Percentiles rank a stretch among this genome's conserved stretches.
These are phyloP conservation scores for Bostrychus sinensis DNA, from an alignment of 2,113 vertebrate species.

Conservation along the genomic window DNA sequence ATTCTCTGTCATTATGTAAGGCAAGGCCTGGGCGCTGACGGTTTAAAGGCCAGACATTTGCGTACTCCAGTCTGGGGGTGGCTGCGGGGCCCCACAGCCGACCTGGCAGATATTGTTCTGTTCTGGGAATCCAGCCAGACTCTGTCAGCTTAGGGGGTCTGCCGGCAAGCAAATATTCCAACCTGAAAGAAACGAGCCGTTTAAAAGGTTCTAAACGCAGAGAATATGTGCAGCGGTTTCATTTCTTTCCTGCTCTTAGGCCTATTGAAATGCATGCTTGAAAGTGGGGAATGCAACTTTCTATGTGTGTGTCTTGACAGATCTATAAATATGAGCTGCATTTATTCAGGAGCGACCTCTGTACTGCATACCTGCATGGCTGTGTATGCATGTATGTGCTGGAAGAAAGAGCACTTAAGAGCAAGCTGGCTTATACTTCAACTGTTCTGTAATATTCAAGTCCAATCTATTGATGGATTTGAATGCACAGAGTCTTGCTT, in stretches of 20 bases:
- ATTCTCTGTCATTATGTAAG: slow-evolving; percentile 80
- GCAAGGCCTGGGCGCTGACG: slow-evolving; percentile 61
- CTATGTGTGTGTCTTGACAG: slow-evolving; percentile 26
- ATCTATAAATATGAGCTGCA: slow-evolving; percentile 59
- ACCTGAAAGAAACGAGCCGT: slow-evolving; percentile 17
- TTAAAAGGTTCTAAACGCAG: slow-evolving; percentile 58
- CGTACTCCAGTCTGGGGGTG: slow-evolving; percentile 24
- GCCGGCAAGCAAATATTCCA: slow-evolving; percentile 48
- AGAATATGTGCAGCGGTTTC: slow-evolving; percentile 58
- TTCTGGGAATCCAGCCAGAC: slow-evolving; percentile 73
- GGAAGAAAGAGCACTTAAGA: slow-evolving; percentile 7
- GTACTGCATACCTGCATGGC: slow-evolving; percentile 42
- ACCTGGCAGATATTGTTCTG: slow-evolving; percentile 75
- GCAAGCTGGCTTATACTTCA: background rate
- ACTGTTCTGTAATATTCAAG: background rate
- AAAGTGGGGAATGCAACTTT: slow-evolving; percentile 50
- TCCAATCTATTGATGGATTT: too few species aligned
- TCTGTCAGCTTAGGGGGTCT: slow-evolving; percentile 62
- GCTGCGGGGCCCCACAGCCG: slow-evolving; percentile 67
- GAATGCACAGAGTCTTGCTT: too few species aligned
- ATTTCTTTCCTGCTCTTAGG: slow-evolving; percentile 58
- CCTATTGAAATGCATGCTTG: slow-evolving; percentile 56
- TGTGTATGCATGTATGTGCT: slow-evolving; percentile 10
- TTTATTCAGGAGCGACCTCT: slow-evolving; percentile 47
- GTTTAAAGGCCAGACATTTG: slow-evolving; percentile 70